These are phyloP conservation scores for Hydropotes inermis DNA, from an alignment of 2,113 vertebrate species.

Conservation along the genomic window DNA sequence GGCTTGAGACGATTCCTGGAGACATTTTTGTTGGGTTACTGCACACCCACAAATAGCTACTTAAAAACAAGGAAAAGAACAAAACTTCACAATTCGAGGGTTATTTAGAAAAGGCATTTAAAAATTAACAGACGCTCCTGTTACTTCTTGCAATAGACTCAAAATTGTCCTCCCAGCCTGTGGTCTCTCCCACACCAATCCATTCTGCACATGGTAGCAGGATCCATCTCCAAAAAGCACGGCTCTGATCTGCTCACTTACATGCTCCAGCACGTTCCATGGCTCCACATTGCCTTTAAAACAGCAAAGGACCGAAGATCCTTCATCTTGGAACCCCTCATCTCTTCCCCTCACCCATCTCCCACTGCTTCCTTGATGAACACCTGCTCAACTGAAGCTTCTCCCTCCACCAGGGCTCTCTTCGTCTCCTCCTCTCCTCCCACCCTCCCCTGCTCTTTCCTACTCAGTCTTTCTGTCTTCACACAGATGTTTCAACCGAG, in stretches of 20 bases:
- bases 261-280: background rate
- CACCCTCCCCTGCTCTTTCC: background rate
- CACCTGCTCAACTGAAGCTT: background rate
- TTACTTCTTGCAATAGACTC: constrained; percentile 23
- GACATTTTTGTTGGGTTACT: constrained; percentile 75
- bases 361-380: no score
- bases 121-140: constrained; percentile 35
- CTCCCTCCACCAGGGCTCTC: background rate
- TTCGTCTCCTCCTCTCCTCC: background rate
- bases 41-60: constrained; percentile 69
- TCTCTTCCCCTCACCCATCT: background rate
- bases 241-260: background rate
- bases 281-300: background rate
- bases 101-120: constrained; percentile 52
- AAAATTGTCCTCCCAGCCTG: constrained; percentile 41
- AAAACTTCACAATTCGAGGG: constrained; percentile 35
- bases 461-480: background rate
- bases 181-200: constrained; percentile 13
- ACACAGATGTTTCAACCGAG: background rate
- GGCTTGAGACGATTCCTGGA: constrained; percentile 53
- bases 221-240: background rate
- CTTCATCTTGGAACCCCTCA: background rate
- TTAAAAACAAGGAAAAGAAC: constrained; percentile 30
- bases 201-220: background rate
- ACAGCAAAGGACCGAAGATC: background rate